Conservation (phyloP, 2,113 vertebrate genomes). For the Chaetodon trifascialis region DNA sequence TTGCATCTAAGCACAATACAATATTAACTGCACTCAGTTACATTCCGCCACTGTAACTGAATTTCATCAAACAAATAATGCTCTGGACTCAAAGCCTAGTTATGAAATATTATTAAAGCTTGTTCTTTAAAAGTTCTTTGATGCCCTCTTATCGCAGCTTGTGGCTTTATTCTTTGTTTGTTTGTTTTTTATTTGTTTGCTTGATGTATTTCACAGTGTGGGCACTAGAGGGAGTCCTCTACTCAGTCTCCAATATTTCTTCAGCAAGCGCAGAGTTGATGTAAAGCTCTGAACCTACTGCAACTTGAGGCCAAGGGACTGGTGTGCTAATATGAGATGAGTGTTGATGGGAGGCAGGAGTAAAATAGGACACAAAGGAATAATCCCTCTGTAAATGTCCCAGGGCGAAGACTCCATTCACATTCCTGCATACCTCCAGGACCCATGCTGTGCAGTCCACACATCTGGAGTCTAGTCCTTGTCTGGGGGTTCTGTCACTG, state of each 20-base stretch:
- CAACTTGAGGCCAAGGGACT: not conserved
- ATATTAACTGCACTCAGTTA: too few species aligned
- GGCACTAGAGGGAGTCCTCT: conserved; percentile 56
- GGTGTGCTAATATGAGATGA: not conserved
- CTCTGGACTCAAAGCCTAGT: too few species aligned
- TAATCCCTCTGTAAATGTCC: not conserved
- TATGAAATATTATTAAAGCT: too few species aligned
- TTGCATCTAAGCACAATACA: too few species aligned
- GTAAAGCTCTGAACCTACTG: not conserved
- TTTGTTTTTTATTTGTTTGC: not conserved
- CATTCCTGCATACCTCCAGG: not conserved
- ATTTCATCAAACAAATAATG: too few species aligned
- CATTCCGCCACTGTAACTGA: too few species aligned
- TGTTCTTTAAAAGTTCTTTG: too few species aligned
- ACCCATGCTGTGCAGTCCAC: not conserved
- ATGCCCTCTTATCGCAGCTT: not conserved
- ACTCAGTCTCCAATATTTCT: not conserved
- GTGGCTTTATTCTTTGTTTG: not conserved
- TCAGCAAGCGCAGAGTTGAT: not conserved
- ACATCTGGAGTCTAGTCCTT: conserved; percentile 51
- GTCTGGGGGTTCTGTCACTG: conserved; percentile 35
- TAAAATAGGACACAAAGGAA: not conserved
- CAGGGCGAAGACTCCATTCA: not conserved
- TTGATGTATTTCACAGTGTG: not conserved
- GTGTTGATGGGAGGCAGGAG: not conserved